Conservation (phyloP, 2,888 invertebrate species). For the Heteromyza rotundicornis region DNA sequence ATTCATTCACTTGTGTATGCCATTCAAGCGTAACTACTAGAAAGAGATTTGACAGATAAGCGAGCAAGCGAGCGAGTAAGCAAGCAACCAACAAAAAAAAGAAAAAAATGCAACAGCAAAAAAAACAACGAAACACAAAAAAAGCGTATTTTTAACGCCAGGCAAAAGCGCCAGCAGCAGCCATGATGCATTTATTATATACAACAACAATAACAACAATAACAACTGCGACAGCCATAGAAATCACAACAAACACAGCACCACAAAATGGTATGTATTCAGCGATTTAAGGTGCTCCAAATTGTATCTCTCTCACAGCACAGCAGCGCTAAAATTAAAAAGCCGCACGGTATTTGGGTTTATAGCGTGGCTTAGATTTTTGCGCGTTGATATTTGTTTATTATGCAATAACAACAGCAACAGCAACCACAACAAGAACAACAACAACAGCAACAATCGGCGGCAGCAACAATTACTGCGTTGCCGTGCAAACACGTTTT, state of each 20-base stretch:
- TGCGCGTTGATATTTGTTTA: neutral
- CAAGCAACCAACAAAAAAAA: too few relatives aligned
- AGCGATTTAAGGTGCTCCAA: constrained; percentile 3
- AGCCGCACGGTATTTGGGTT: neutral
- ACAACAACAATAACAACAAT: constrained; percentile 13
- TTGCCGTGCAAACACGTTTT: neutral
- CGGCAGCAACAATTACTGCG: neutral
- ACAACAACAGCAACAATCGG: constrained; percentile 8
- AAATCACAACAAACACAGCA: constrained; percentile 22
- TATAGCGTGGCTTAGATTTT: neutral
- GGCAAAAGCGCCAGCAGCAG: neutral
- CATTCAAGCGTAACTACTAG: neutral
- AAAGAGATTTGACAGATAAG: neutral
- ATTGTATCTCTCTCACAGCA: neutral
- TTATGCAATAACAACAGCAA: constrained; percentile 2
- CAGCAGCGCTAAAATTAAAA: neutral
- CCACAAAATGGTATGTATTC: constrained; percentile 13
- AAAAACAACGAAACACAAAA: neutral
- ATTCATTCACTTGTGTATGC: constrained; percentile 8
- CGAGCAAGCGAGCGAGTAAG: neutral
- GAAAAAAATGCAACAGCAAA: too few relatives aligned
- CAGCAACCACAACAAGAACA: constrained; percentile 12
- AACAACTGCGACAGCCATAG: constrained; percentile 14
- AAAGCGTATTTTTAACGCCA: neutral
- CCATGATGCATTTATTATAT: too few relatives aligned